phyloP scores from a whole-genome alignment of 2,797 vertebrate species.

The Menidia menidia region DNA sequence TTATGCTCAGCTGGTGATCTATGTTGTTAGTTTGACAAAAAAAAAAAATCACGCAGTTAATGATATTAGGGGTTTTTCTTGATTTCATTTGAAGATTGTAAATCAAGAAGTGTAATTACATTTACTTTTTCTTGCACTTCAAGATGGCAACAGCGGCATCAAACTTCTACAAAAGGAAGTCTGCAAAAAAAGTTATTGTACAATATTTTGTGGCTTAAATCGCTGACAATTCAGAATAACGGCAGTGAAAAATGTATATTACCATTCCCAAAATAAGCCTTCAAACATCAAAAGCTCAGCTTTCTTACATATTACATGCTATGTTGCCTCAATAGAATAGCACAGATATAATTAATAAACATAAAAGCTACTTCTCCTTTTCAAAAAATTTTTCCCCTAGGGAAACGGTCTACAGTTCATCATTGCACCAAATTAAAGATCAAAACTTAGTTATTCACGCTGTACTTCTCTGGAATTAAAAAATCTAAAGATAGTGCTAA shows the following conservation, averaged over 20 bases:
- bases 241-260: not conserved
- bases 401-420: not conserved
- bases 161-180: slow-evolving; percentile 36
- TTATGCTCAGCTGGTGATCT: slow-evolving; percentile 1
- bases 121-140: slow-evolving; percentile 32
- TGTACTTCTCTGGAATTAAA: not conserved
- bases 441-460: not conserved
- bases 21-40: slow-evolving; percentile 12
- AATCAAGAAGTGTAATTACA: not conserved
- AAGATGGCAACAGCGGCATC: slow-evolving; percentile 24
- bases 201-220: not conserved
- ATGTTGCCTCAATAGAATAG: not conserved
- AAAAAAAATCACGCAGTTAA: slow-evolving; percentile 12
- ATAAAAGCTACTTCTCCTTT: not conserved
- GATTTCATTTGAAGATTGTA: slow-evolving; percentile 13
- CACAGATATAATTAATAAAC: not conserved
- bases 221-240: not conserved
- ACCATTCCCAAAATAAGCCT: not conserved
- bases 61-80: slow-evolving; percentile 3
- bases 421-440: not conserved
- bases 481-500: slow-evolving; percentile 30
- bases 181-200: slow-evolving; percentile 20
- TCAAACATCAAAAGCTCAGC: not conserved
- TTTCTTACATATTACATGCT: not conserved
- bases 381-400: not conserved